phyloP scores from a whole-genome alignment of 2,797 vertebrate species.

The Lepilemur septentrionalis region DNA sequence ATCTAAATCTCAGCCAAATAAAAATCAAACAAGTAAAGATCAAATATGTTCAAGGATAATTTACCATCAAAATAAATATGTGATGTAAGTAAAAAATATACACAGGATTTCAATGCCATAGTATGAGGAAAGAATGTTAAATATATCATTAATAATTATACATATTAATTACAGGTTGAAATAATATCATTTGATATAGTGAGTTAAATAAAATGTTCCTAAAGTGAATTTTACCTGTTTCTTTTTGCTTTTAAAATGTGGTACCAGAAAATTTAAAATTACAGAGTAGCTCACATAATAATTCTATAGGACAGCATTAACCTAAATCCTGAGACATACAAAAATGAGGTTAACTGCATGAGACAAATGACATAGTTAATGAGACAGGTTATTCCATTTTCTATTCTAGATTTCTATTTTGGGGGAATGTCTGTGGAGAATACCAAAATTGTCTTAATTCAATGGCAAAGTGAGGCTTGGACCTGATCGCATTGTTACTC shows the following conservation, averaged over 20 bases:
- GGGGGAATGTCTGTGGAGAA: not conserved
- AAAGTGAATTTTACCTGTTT: not conserved
- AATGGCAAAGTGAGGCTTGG: not conserved
- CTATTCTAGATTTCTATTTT: not conserved
- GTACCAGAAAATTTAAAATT: not conserved
- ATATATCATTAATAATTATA: not conserved
- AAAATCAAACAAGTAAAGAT: not conserved
- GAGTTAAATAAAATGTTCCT: not conserved
- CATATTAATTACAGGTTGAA: not conserved
- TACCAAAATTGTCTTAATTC: not conserved
- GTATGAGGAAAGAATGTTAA: not conserved
- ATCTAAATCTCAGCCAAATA: not conserved
- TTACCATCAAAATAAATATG: not conserved
- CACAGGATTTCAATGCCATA: not conserved
- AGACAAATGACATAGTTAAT: not conserved
- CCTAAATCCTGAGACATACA: not conserved
- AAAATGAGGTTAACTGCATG: not conserved
- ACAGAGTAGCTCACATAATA: not conserved
- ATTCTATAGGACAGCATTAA: not conserved
- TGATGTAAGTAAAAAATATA: not conserved
- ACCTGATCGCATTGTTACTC: not conserved
- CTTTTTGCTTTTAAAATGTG: not conserved
- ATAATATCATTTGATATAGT: not conserved
- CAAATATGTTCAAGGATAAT: not conserved
- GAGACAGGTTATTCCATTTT: not conserved